These are phyloP conservation scores for Eucidaris tribuloides DNA, from an alignment of 35 echinoderm and acorn worm species.

Conservation along the genomic window DNA sequence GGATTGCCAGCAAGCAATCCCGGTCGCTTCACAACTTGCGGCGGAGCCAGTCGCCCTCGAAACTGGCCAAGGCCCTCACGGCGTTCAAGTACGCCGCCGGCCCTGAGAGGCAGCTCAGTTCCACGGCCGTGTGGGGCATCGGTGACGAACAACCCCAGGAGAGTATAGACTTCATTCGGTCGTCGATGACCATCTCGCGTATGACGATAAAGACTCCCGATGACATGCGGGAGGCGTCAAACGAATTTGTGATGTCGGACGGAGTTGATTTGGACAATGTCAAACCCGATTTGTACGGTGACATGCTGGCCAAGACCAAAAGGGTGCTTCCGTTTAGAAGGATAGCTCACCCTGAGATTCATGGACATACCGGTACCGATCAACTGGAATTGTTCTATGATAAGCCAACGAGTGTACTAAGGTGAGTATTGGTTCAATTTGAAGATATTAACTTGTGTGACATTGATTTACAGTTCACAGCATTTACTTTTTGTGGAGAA, in stretches of 20 bases:
- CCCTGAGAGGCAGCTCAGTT: neutral
- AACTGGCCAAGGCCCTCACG: slow-evolving; percentile 23
- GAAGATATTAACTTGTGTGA: too few species aligned
- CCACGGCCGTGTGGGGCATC: neutral
- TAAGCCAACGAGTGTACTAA: slow-evolving; percentile 56
- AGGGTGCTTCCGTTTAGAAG: slow-evolving; percentile 65
- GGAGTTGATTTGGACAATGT: slow-evolving; percentile 52
- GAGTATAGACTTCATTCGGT: slow-evolving; percentile 51
- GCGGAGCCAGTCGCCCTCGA: slow-evolving; percentile 32
- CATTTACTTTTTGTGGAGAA: too few species aligned
- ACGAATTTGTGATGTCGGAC: neutral
- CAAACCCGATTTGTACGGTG: slow-evolving; percentile 66
- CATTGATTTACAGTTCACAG: too few species aligned
- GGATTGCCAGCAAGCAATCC: slow-evolving; percentile 42
- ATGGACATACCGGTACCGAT: slow-evolving; percentile 46
- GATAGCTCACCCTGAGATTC: slow-evolving; percentile 80
- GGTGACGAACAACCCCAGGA: slow-evolving; percentile 8
- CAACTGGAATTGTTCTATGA: slow-evolving; percentile 67
- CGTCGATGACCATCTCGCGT: slow-evolving; percentile 77
- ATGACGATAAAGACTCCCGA: slow-evolving; percentile 61
- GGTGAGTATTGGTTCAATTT: slow-evolving; percentile 47
- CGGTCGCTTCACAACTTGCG: slow-evolving; percentile 43
- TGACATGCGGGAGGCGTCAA: neutral
- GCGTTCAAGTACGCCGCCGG: slow-evolving; percentile 7
- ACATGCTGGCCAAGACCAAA: slow-evolving; percentile 70